Evolutionary conservation across 2,888 invertebrate species (phyloP).

Genomic region (Thera britannica): DNA sequence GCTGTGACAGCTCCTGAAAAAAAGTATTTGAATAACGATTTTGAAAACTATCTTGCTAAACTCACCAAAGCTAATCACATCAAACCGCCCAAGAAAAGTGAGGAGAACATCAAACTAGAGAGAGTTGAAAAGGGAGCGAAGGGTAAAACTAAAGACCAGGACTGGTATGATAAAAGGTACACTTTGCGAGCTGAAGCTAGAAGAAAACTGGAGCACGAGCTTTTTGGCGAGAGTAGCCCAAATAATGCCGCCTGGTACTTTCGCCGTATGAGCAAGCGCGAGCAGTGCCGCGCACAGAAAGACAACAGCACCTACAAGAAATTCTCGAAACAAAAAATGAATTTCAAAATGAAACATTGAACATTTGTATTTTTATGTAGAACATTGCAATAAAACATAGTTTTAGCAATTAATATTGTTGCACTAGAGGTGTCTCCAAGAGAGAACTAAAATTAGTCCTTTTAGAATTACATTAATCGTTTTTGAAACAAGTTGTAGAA

Average conservation of each 20-base stretch:
- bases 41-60: slow-evolving; percentile 52
- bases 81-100: slow-evolving; percentile 25
- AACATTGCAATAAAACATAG: slow-evolving; percentile 28
- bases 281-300: slow-evolving; percentile 72
- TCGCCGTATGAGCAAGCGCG: slow-evolving; percentile 75
- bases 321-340: slow-evolving; percentile 65
- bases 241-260: slow-evolving; percentile 79
- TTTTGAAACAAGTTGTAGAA: background rate
- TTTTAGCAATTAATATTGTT: slow-evolving; percentile 31
- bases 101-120: slow-evolving; percentile 42
- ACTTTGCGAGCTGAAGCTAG: slow-evolving; percentile 67
- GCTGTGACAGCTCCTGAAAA: slow-evolving; percentile 51
- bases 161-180: slow-evolving; percentile 74
- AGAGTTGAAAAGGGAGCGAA: slow-evolving; percentile 41
- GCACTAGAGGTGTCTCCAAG: slow-evolving; percentile 30
- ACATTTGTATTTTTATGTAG: slow-evolving; percentile 9
- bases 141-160: slow-evolving; percentile 49
- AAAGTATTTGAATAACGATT: slow-evolving; percentile 48
- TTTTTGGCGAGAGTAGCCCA: slow-evolving; percentile 63
- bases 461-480: background rate
- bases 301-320: slow-evolving; percentile 70
- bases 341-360: slow-evolving; percentile 72
- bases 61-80: slow-evolving; percentile 45
- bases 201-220: slow-evolving; percentile 65
- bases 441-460: slow-evolving; percentile 20